Conservation (phyloP, 1,140 invertebrate species). For the Ditylenchus dipsaci region DNA sequence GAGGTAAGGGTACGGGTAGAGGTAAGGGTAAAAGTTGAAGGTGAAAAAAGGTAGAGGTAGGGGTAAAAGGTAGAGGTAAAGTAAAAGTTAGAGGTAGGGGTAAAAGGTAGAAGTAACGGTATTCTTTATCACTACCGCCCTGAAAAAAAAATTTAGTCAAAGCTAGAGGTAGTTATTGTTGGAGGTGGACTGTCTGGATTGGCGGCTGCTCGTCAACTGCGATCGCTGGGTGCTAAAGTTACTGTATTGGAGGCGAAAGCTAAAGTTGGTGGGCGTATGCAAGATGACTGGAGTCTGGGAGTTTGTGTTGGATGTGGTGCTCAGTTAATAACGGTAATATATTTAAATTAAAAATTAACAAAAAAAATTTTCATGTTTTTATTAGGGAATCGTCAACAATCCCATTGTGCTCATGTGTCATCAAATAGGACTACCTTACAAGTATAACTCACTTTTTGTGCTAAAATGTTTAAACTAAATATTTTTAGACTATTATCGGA, state of each 20-base stretch:
- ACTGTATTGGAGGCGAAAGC: conserved; percentile 60
- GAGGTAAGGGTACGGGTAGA: too few relatives aligned
- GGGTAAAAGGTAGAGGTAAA: too few relatives aligned
- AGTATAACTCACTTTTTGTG: conserved; percentile 17
- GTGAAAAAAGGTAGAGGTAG: too few relatives aligned
- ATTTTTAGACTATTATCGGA: neutral
- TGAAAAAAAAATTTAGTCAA: conserved; percentile 1
- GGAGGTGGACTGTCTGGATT: conserved; percentile 61
- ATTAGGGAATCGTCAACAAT: conserved; percentile 62
- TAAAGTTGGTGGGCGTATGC: conserved; percentile 60
- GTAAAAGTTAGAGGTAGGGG: too few relatives aligned
- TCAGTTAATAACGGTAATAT: conserved; percentile 60
- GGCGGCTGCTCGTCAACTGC: conserved; percentile 60
- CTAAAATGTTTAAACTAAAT: conserved; percentile 16
- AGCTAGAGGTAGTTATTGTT: conserved; percentile 59
- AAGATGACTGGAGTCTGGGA: conserved; percentile 57
- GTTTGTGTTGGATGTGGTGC: conserved; percentile 59
- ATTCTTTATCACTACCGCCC: neutral
- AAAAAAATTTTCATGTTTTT: conserved; percentile 46
- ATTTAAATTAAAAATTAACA: too few relatives aligned
- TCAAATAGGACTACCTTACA: conserved; percentile 56
- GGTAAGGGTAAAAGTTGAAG: too few relatives aligned
- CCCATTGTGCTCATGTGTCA: conserved; percentile 61
- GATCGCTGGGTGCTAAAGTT: conserved; percentile 60
- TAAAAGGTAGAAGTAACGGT: too few relatives aligned